Base-by-base conservation (phyloP, 1,140 invertebrate genomes). In the Penaeus chinensis region DNA sequence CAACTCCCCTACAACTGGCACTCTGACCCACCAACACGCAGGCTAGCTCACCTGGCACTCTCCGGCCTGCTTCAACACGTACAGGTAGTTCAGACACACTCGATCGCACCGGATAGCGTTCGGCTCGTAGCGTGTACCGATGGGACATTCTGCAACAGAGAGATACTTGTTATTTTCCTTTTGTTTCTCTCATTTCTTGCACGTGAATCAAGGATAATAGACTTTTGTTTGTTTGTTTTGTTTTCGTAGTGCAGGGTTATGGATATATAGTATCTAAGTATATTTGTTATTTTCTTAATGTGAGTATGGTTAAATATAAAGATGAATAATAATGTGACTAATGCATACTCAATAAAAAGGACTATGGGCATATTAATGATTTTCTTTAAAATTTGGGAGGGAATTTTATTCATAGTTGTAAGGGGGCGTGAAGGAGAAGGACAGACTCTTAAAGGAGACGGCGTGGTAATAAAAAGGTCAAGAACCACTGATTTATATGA, bases 61-160 rank as follows among this genome's bases (percentile, higher is more conserved):
- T 0, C 93, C 93, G 84, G 91, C 89, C 54, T 91, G 84, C 42
- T 90, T 90, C 5, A 95, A 90, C 8, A 91, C 83, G 63, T 93
- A 89, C n/a, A 91, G 90, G 90, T 94, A 94, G 81, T 93, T 93
- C 11, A 92, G 86, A 88, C 95, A 96, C 0, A 94, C 92, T 77
- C 93, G 92, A 81, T 94, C 93, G 90, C 95, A 96, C 4, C 93
- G 92, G 87, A 95, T 94, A 0, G 94, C 94, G 89, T 95, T 96
- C 0, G 94, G 92, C 0, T 92, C 92, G 93, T 93, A 95, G 24
- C n/a, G 42, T 74, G 89, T 71, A n/a, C 87, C 87, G 18, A 76
- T 54, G 19, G 87, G 87, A 87, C 89, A 90, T 27, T 54, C 83
- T 81, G 74, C 24, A 82, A 65, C 47, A 22, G 47, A 66, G 78